These are phyloP conservation scores for Spondyliosoma cantharus DNA, from an alignment of 2,797 vertebrate genomes.

Conservation along the genomic window DNA sequence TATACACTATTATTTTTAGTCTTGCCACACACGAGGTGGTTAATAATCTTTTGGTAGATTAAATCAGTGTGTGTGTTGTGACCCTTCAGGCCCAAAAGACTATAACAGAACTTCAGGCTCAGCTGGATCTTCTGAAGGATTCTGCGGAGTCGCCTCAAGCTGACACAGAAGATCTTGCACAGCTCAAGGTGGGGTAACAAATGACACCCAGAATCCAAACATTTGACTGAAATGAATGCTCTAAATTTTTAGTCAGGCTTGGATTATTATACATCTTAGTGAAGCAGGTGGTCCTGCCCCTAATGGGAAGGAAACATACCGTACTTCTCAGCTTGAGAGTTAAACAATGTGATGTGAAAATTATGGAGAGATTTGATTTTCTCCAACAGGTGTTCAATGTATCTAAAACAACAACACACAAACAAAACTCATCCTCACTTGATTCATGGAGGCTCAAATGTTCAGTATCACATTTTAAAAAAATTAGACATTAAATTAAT, in stretches of 20 bases:
- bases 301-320: neutral
- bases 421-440: neutral
- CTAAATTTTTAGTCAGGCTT: neutral
- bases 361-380: neutral
- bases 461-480: neutral
- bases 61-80: constrained; percentile 16
- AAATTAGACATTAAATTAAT: neutral
- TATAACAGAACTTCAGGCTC: constrained; percentile 86
- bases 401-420: too few species aligned
- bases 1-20: neutral
- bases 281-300: too few species aligned
- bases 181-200: constrained; percentile 87
- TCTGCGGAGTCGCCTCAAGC: constrained; percentile 74
- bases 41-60: neutral
- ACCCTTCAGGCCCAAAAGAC: constrained; percentile 85
- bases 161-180: constrained; percentile 81
- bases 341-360: neutral
- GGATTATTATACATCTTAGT: neutral
- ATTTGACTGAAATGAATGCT: neutral
- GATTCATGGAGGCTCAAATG: neutral
- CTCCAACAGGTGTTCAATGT: neutral
- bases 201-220: neutral
- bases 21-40: neutral
- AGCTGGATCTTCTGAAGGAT: constrained; percentile 88
- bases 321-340: neutral